Evolutionary conservation across 2,797 vertebrate genomes (phyloP).

Genomic region (Tragelaphus oryx): DNA sequence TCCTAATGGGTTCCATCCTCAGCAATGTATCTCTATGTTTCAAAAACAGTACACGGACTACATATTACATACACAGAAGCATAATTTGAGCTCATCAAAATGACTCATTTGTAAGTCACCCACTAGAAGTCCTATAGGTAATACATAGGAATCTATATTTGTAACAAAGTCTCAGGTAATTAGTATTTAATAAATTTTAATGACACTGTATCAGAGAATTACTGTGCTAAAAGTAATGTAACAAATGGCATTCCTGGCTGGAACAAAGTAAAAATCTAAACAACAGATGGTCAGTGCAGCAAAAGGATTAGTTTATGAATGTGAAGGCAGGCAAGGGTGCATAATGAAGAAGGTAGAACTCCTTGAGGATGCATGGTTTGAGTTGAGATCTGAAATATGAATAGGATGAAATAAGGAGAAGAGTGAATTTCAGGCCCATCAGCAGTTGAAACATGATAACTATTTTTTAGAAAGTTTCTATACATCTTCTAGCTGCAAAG

Average conservation of each 20-base stretch:
- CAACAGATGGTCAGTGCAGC: not conserved
- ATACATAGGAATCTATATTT: not conserved
- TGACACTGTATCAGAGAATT: not conserved
- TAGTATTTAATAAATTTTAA: not conserved
- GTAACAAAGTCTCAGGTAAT: not conserved
- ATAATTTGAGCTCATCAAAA: not conserved
- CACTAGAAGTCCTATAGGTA: not conserved
- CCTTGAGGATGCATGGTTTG: not conserved
- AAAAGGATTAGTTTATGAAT: not conserved
- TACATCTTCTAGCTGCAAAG: not conserved
- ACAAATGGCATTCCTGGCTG: not conserved
- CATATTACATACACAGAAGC: not conserved
- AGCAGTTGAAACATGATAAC: not conserved
- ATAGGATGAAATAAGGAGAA: not conserved
- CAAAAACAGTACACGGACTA: not conserved
- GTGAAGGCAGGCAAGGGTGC: not conserved
- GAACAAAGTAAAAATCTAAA: not conserved
- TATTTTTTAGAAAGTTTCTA: not conserved
- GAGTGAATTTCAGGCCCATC: not conserved
- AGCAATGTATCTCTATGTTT: not conserved
- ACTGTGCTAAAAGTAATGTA: not conserved
- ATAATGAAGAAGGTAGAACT: not conserved
- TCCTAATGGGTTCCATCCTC: not conserved
- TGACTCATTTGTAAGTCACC: not conserved
- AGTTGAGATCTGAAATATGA: not conserved